Percentiles rank a stretch among this genome's conserved stretches.
Conservation (phyloP, 2,113 vertebrate species). For the Urocolius indicus region DNA sequence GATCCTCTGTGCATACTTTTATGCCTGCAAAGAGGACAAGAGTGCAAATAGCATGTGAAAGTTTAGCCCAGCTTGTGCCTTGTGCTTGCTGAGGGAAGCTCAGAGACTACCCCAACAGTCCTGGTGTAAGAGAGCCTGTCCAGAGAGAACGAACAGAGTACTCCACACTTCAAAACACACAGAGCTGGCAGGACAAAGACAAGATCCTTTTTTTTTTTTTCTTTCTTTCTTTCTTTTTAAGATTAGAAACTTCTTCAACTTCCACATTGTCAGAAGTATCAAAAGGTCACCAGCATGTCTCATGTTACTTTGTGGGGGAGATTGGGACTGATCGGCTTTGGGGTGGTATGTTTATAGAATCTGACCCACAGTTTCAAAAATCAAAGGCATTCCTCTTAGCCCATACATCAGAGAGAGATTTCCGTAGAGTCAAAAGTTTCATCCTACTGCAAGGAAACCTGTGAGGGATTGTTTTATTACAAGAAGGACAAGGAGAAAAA, state of each 20-base stretch:
- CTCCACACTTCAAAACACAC: background rate
- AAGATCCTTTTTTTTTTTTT: background rate
- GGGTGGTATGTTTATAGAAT: conserved; percentile 62
- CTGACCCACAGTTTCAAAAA: conserved; percentile 52
- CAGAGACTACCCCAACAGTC: rapidly evolving
- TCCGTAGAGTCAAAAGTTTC: conserved; percentile 44
- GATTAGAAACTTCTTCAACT: background rate
- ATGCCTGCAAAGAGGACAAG: background rate
- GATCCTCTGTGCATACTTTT: rapidly evolving
- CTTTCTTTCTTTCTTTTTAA: background rate
- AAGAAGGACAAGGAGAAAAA: conserved; percentile 31
- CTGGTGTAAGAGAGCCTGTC: background rate
- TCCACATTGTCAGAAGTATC: background rate
- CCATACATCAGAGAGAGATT: conserved; percentile 33
- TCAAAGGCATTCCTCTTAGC: conserved; percentile 65
- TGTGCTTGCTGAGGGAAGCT: rapidly evolving
- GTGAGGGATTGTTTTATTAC: conserved; percentile 41
- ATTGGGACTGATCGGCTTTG: conserved; percentile 15
- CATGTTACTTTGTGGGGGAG: background rate
- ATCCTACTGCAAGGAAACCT: background rate
- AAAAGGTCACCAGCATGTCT: conserved; percentile 37
- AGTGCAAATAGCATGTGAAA: background rate
- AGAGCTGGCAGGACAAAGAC: background rate
- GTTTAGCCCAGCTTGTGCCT: background rate
- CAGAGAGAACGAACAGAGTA: background rate